Conservation (phyloP, 2,113 vertebrate species). For the Tragulus kanchil region DNA sequence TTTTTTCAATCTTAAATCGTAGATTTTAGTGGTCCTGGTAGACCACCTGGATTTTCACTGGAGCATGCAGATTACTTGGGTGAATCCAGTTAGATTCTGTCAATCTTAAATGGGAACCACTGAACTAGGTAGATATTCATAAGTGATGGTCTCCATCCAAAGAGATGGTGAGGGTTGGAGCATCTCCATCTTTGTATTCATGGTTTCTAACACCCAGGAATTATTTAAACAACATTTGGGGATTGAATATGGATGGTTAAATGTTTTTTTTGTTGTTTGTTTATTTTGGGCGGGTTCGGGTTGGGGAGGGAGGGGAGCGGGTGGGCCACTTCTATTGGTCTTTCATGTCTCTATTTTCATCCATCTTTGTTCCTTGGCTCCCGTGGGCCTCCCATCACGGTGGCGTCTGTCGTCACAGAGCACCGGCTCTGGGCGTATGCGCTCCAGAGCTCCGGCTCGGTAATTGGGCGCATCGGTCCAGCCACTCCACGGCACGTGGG, state of each 20-base stretch:
- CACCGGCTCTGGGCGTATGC: too few relatives aligned
- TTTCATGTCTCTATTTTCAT: too few relatives aligned
- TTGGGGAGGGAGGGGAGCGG: too few relatives aligned
- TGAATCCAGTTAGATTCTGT: not conserved
- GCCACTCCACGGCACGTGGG: too few relatives aligned
- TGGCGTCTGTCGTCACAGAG: too few relatives aligned
- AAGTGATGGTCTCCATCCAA: not conserved
- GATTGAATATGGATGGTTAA: not conserved
- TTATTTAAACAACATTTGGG: not conserved
- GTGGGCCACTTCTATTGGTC: too few relatives aligned
- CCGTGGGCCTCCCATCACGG: too few relatives aligned
- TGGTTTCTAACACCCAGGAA: fast-evolving
- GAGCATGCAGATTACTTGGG: not conserved
- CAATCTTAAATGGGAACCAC: not conserved
- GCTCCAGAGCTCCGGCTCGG: too few relatives aligned
- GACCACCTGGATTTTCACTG: not conserved
- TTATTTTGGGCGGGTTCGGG: too few relatives aligned
- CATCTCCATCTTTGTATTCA: not conserved
- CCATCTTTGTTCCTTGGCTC: too few relatives aligned
- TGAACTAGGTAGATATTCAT: not conserved
- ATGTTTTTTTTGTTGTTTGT: not conserved
- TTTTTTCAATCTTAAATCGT: too few relatives aligned
- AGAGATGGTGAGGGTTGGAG: not conserved
- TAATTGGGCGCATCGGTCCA: too few relatives aligned
- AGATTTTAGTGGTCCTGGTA: not conserved